Evolutionary conservation across 2,113 vertebrate genomes (phyloP), one percentile per base, ranked within the genome.

Genomic region (Vidua macroura): DNA sequence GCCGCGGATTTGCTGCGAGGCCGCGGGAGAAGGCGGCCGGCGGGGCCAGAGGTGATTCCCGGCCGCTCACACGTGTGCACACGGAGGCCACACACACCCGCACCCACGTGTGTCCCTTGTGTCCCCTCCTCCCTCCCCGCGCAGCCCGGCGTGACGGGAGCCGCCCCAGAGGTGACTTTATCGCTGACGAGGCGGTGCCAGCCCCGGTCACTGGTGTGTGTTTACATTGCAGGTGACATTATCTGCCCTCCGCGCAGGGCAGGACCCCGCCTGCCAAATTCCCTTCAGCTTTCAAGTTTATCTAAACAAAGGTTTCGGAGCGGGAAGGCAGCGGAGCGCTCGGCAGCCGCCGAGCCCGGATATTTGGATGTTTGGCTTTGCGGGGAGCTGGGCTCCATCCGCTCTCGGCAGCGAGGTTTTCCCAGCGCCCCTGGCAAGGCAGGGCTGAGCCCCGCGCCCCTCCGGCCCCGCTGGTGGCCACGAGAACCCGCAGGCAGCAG

Each of bases 191-290:
- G 88, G 6, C 17, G 44, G 76, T 59, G 56, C 76, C 41, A 23
- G 75, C 78, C 84, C 28, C 85, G 22, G 76, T 77, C 85, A 43
- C 3, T 7, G 59, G 43, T 0, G 21, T 2, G 60, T 86, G 66
- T 93, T 97, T 86, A 66, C 93, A 81, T 7, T 75, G 19, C 58
- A 72, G 90, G 92, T 90, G 90, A 86, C 93, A 94, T 31, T 30
- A 27, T 53, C 92, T 75, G 92, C 85, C 92, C 93, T 73, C 88
- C 5, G 52, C 11, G 20, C 52, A 28, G 95, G 95, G 84, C 95
- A 86, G 90, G 93, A 90, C 95, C 93, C 75, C 10, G 93, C 92
- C 91, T 85, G 92, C 90, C 92, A 43, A 68, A 59, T 51, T 73
- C 70, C 96, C 96, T 58, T 30, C 35, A 19, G 82, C 93, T 94